A percentile compares a stretch with the other conserved stretches of the same genome.
Conservation (phyloP, 2,797 vertebrate genomes). For the Phyllotis vaccarum region DNA sequence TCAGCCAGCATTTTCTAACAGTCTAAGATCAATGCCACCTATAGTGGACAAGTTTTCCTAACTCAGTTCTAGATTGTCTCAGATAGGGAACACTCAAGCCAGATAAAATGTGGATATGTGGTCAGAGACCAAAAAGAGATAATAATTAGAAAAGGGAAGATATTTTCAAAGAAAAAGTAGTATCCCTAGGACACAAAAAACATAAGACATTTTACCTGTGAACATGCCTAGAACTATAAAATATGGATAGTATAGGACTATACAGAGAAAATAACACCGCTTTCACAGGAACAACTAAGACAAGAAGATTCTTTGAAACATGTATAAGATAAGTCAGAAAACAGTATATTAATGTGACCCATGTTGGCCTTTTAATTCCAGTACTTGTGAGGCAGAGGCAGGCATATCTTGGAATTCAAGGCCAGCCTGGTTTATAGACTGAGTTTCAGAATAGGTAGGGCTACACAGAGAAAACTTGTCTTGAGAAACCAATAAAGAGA, state of each 20-base stretch:
- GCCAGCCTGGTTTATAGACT: too few relatives aligned
- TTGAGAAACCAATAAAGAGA: not conserved
- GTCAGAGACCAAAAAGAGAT: not conserved
- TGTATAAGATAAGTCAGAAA: not conserved
- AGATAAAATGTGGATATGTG: not conserved
- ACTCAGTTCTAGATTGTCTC: not conserved
- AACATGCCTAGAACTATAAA: not conserved
- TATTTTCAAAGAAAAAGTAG: not conserved
- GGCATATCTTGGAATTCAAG: not conserved
- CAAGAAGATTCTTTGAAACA: not conserved
- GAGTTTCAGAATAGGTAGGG: too few relatives aligned
- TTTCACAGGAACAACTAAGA: not conserved
- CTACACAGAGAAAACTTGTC: too few relatives aligned
- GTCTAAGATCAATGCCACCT: not conserved
- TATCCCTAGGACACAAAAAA: not conserved
- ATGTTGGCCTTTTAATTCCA: not conserved
- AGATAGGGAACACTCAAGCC: not conserved
- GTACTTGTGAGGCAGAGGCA: not conserved
- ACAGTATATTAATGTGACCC: not conserved
- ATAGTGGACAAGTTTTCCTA: not conserved
- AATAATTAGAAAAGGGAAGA: not conserved
- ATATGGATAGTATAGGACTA: not conserved
- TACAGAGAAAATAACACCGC: not conserved
- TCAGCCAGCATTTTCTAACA: not conserved
- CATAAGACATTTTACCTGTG: not conserved